These are phyloP conservation scores for Agelas oroides DNA, from an alignment of 37 sponge, comb jelly and placozoan genomes.

Conservation along the genomic window DNA sequence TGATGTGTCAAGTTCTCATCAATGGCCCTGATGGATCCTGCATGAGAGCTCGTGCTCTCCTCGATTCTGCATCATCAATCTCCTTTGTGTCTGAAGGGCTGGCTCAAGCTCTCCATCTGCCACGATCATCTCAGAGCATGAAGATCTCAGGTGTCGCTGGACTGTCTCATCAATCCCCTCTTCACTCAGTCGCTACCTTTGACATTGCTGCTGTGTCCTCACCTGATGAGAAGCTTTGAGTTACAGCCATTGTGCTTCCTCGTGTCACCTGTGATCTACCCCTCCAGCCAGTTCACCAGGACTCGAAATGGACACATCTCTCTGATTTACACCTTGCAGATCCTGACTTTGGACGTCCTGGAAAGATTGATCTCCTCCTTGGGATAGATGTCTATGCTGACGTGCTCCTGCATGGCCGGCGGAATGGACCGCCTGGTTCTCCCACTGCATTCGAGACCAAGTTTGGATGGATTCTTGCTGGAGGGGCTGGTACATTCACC, in stretches of 20 bases:
- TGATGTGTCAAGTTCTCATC: slow-evolving; percentile 21
- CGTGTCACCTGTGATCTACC: slow-evolving; percentile 36
- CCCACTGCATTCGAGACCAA: slow-evolving; percentile 42
- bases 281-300: slow-evolving; percentile 17
- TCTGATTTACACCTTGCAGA: slow-evolving; percentile 18
- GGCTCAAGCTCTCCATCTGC: slow-evolving; percentile 11
- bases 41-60: slow-evolving; percentile 18
- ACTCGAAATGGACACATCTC: slow-evolving; percentile 21
- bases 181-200: slow-evolving; percentile 7
- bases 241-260: slow-evolving; percentile 33
- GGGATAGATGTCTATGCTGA: slow-evolving; percentile 42
- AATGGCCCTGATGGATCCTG: slow-evolving; percentile 6
- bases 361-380: slow-evolving; percentile 31
- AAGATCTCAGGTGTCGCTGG: slow-evolving; percentile 28
- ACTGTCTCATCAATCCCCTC: not conserved
- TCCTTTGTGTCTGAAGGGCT: slow-evolving; percentile 38
- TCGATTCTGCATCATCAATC: slow-evolving; percentile 28
- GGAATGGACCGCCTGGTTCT: too few relatives aligned
- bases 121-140: slow-evolving; percentile 6
- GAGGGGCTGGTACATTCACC: too few relatives aligned
- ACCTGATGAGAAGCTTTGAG: not conserved
- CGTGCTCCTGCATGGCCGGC: slow-evolving; percentile 51
- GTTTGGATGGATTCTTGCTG: slow-evolving; percentile 21
- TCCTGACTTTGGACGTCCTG: slow-evolving; percentile 25
- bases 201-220: slow-evolving; percentile 2